A percentile compares a stretch with the other conserved stretches of the same genome.
Conservation (phyloP, 23 tunicate species). For the Styela plicata region DNA sequence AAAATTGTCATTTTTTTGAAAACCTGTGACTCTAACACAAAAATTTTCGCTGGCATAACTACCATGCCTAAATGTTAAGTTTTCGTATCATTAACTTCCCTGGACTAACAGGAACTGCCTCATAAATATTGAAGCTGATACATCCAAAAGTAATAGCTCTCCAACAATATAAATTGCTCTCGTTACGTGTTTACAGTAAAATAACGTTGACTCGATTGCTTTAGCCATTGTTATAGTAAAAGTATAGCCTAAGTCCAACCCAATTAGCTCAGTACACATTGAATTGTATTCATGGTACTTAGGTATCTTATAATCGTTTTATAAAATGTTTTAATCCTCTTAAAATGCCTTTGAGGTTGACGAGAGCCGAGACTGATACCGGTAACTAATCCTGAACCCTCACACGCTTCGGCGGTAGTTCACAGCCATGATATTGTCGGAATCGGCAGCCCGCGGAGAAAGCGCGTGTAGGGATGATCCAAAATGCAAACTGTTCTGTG, state of each 20-base stretch:
- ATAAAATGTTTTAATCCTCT: neutral
- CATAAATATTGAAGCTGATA: no score
- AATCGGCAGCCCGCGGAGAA: neutral
- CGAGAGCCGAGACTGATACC: neutral
- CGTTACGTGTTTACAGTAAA: no score
- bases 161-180: no score
- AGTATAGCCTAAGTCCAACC: neutral
- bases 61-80: no score
- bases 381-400: neutral
- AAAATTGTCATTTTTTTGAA: no score
- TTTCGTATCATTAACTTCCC: no score
- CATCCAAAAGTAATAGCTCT: no score
- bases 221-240: neutral
- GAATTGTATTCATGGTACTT: neutral
- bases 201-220: no score
- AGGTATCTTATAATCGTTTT: neutral
- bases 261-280: neutral
- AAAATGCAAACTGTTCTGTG: neutral
- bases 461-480: neutral
- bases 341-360: neutral
- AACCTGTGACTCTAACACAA: no score
- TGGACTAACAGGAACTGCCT: no score
- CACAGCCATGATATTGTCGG: neutral
- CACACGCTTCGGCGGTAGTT: neutral
- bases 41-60: no score